Conservation (phyloP, 2,113 vertebrate genomes). For the Eubucco bourcierii region DNA sequence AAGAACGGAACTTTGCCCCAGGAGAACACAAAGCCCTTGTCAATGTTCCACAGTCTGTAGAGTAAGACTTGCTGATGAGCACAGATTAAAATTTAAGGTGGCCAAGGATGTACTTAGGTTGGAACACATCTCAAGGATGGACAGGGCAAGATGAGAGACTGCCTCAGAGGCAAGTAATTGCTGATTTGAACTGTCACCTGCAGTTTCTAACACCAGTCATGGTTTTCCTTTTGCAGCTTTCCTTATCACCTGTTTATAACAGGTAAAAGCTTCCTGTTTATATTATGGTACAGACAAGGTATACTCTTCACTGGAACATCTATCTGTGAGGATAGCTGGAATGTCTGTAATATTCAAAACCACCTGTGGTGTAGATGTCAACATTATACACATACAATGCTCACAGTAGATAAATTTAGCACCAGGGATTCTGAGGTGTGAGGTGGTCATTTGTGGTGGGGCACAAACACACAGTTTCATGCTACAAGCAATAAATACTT, state of each 20-base stretch:
- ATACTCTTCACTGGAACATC: background rate
- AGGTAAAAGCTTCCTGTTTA: background rate
- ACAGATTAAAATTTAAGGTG: background rate
- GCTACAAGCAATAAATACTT: background rate
- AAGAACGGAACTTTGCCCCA: background rate
- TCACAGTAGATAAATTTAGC: background rate
- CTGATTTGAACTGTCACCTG: background rate
- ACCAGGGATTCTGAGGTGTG: background rate
- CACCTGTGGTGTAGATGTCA: background rate
- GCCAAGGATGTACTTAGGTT: background rate
- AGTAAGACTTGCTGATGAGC: background rate
- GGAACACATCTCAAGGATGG: background rate
- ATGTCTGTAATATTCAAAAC: background rate
- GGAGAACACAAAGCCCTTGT: background rate
- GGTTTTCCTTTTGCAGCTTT: background rate
- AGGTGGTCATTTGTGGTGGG: background rate
- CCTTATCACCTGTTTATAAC: background rate
- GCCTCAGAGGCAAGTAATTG: background rate
- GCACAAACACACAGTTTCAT: rapidly evolving
- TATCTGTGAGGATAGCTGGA: background rate
- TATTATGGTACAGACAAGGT: background rate
- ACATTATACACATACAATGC: background rate
- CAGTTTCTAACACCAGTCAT: background rate
- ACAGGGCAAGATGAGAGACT: background rate
- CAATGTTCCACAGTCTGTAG: background rate